Percentiles rank a stretch among this genome's conserved stretches.
phyloP scores from a whole-genome alignment of 30 jellyfish, hydroid and myxozoan genomes.

The Pseudorhiza aurosa region DNA sequence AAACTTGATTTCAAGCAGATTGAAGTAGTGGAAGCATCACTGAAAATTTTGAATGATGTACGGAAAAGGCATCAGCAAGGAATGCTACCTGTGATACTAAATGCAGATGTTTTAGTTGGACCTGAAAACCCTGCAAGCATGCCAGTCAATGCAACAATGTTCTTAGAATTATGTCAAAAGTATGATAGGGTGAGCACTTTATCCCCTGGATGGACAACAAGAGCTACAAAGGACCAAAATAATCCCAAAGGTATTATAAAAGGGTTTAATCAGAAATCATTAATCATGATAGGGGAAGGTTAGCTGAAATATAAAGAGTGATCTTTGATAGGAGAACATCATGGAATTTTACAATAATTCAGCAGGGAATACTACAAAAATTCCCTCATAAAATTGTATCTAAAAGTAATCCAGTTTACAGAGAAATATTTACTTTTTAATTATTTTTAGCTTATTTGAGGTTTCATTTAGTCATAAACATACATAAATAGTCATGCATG shows the following conservation, averaged over 20 bases:
- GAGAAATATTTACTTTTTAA: no score
- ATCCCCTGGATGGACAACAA: conserved; percentile 97
- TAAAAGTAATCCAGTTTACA: no score
- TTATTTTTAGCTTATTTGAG: no score
- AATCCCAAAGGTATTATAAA: conserved; percentile 47
- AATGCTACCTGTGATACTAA: conserved; percentile 63
- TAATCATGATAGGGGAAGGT: no score
- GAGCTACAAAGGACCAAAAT: neutral
- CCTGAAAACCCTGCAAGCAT: conserved; percentile 71
- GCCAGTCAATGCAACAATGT: conserved; percentile 77
- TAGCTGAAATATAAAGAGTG: no score
- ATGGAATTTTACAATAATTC: no score
- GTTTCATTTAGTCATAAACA: no score
- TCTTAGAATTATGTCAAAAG: conserved; percentile 25
- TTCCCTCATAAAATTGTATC: no score
- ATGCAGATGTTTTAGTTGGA: conserved; percentile 92
- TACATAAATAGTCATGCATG: no score
- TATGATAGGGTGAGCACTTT: conserved; percentile 20
- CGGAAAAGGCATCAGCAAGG: neutral
- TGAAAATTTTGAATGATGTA: conserved; percentile 55
- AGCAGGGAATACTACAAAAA: no score
- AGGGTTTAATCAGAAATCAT: no score
- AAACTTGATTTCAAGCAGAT: conserved; percentile 86
- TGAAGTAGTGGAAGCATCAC: conserved; percentile 77
- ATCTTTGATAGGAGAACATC: no score